These are phyloP conservation scores for Glossophaga mutica DNA, from an alignment of 2,797 vertebrate genomes.

Conservation along the genomic window DNA sequence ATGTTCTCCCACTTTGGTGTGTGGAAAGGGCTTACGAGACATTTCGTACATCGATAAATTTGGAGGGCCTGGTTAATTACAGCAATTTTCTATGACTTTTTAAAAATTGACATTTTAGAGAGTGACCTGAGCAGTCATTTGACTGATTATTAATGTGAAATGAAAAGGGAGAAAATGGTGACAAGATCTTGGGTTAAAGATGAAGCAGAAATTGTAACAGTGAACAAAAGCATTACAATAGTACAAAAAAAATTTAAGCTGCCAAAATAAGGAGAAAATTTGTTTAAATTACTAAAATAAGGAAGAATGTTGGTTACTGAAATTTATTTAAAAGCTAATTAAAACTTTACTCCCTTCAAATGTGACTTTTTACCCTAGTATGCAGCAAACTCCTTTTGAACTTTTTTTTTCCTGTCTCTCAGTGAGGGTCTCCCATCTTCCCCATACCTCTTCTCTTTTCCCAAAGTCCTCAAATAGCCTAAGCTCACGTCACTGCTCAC, in stretches of 20 bases:
- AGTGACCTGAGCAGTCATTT: neutral
- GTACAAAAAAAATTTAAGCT: neutral
- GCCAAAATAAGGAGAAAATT: neutral
- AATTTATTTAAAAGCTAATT: neutral
- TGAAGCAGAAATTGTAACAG: neutral
- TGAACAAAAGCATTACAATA: neutral
- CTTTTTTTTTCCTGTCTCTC: too few species aligned
- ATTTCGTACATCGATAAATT: neutral
- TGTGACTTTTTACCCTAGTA: neutral
- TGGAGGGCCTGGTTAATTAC: neutral
- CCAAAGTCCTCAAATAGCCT: neutral
- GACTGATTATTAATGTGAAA: neutral
- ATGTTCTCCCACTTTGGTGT: neutral
- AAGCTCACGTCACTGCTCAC: neutral
- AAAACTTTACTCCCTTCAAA: neutral
- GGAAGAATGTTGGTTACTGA: neutral
- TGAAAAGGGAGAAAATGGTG: neutral
- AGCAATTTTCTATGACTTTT: neutral
- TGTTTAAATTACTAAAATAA: neutral
- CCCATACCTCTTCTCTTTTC: neutral
- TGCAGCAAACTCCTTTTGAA: neutral
- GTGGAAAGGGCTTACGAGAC: neutral
- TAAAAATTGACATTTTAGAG: neutral
- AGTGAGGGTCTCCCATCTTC: neutral
- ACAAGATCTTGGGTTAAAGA: neutral